Percentiles rank a stretch among this genome's conserved stretches.
Conservation (phyloP, 1,140 invertebrate genomes). For the Aricia agestis region DNA sequence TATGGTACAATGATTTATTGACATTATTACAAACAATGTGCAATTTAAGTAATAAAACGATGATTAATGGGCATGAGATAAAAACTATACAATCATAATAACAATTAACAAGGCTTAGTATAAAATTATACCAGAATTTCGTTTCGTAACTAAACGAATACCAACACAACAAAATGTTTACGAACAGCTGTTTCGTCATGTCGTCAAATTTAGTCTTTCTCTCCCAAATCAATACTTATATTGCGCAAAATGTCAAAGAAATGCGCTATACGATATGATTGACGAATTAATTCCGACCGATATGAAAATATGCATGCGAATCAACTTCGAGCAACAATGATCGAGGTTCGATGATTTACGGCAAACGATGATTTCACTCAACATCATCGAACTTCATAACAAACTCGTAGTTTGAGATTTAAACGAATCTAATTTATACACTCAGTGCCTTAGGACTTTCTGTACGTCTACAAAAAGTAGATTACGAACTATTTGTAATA, state of each 20-base stretch:
- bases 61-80: background rate
- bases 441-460: background rate
- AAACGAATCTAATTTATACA: background rate
- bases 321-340: conserved; percentile 54
- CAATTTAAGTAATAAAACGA: background rate
- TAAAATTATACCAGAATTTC: conserved; percentile 20
- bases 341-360: conserved; percentile 26
- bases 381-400: background rate
- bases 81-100: conserved; percentile 5
- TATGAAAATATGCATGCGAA: conserved; percentile 41
- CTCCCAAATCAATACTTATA: conserved; percentile 70
- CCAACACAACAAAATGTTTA: conserved; percentile 36
- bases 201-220: conserved; percentile 58
- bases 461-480: conserved; percentile 40
- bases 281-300: conserved; percentile 30
- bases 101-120: conserved; percentile 15
- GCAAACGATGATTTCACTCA: background rate
- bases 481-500: conserved; percentile 58
- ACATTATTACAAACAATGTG: background rate
- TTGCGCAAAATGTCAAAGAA: conserved; percentile 72
- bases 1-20: background rate
- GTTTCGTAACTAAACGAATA: conserved; percentile 43
- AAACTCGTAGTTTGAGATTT: background rate
- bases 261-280: conserved; percentile 57
- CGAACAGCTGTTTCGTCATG: conserved; percentile 72